phyloP scores from a whole-genome alignment of 2,797 vertebrate species.

The Ptychadena robeensis region DNA sequence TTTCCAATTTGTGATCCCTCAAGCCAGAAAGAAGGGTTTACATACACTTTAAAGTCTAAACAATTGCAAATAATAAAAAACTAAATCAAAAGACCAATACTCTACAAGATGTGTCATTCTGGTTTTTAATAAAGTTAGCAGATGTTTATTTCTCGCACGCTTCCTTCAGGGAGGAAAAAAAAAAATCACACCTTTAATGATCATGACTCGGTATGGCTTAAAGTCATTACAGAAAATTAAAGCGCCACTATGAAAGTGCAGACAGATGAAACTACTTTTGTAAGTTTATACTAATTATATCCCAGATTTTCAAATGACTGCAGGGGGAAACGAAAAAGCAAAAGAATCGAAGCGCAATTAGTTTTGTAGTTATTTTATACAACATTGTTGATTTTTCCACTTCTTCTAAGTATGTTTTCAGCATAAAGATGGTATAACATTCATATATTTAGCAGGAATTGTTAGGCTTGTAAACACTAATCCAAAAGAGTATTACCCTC shows the following conservation, averaged over 20 bases:
- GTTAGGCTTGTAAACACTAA: too few species aligned
- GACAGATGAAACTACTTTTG: background rate
- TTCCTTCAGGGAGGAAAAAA: background rate
- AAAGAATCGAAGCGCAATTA: background rate
- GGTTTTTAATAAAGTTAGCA: constrained; percentile 14
- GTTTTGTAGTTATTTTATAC: background rate
- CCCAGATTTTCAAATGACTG: background rate
- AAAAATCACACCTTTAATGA: constrained; percentile 37
- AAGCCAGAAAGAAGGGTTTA: too few species aligned
- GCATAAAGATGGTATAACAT: too few species aligned
- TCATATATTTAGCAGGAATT: too few species aligned
- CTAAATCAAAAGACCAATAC: background rate
- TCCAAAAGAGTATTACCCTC: too few species aligned
- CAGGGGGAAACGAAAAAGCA: too few species aligned
- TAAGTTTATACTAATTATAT: background rate
- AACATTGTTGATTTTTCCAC: background rate
- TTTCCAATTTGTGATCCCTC: too few species aligned
- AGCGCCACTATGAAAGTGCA: background rate
- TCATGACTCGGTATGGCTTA: background rate
- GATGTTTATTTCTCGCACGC: constrained; percentile 39
- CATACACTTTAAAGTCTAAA: background rate
- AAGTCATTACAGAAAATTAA: background rate
- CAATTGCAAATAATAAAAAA: background rate
- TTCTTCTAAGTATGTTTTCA: background rate
- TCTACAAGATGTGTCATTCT: background rate